Base-by-base conservation (phyloP, 2,797 vertebrate species). In the Adrianichthys oophorus region DNA sequence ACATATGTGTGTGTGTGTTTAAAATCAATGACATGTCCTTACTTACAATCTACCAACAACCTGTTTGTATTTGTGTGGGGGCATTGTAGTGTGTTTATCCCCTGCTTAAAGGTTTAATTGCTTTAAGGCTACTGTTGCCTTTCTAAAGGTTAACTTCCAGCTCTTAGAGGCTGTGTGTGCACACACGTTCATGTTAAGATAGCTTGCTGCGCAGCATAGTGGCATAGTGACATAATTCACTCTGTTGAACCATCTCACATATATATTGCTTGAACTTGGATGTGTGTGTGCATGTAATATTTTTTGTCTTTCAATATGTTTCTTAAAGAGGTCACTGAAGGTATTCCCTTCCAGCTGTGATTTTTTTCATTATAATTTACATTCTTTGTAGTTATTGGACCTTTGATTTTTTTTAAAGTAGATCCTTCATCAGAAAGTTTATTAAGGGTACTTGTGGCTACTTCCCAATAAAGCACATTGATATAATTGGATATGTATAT, bases 21-120 rank as follows among this genome's bases (percentile, higher is more conserved):
- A 4, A 37, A 37, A 37, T 37, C 32, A 37, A 32, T 32, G 7
- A 32, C 29, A 32, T 2, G 32, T 37, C 10, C 13, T 37, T 12
- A 12, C 32, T 12, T 37, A 37, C 32, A 37, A 37, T 37, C 32
- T 12, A 37, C 32, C 32, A 37, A 37, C 32, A 37, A 37, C 10
- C 32, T 37, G 16, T 4, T 13, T 50, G 18, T 63, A 5, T 63
- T 48, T 56, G 21, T 56, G 43, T 48, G 56, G 32, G 26, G 41
- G 14, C 29, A 19, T 62, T 29, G 37, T 16, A 65, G 15, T 24
- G 44, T 40, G 43, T 57, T 64, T 49, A 41, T 56, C 29, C 62
- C 12, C 56, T 70, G 63, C 74, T 78, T 69, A 78, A 76, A 76
- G 82, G 74, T 72, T 73, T 69, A 76, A 76, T 74, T 63, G 77